Evolutionary conservation across 2,888 invertebrate genomes (phyloP).

Genomic region (Pollenia griseotomentosa): DNA sequence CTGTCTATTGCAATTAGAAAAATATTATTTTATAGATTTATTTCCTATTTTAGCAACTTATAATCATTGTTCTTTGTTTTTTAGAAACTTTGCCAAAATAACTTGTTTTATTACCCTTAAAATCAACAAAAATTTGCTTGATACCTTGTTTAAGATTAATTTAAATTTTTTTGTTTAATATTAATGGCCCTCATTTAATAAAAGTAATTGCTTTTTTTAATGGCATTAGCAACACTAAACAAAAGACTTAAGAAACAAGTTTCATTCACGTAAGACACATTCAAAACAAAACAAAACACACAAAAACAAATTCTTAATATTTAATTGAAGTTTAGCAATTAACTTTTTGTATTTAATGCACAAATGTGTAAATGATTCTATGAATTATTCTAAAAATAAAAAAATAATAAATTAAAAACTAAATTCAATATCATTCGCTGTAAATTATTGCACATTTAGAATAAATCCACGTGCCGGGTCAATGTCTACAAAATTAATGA

Average conservation of each 20-base stretch:
- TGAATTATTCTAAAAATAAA: too few species aligned
- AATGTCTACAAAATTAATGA: neutral
- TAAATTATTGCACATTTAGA: neutral
- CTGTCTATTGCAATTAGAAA: too few species aligned
- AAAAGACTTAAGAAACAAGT: constrained; percentile 41
- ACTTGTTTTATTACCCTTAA: neutral
- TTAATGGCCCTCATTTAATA: constrained; percentile 15
- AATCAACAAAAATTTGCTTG: neutral
- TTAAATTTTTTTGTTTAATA: neutral
- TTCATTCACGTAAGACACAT: neutral
- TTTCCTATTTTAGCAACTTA: too few species aligned
- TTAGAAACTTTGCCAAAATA: neutral
- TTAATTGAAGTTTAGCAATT: too few species aligned
- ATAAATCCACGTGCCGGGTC: neutral
- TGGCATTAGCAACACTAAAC: constrained; percentile 22
- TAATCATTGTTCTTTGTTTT: neutral
- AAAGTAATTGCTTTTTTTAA: constrained; percentile 8
- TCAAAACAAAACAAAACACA: neutral
- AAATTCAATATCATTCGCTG: too few species aligned
- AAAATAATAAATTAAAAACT: too few species aligned
- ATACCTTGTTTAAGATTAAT: neutral
- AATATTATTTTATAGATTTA: too few species aligned
- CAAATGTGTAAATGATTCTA: too few species aligned
- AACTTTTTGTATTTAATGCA: too few species aligned
- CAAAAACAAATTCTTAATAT: too few species aligned